phyloP scores from a whole-genome alignment of 2,797 vertebrate species.

The Pseudochirops cupreus region DNA sequence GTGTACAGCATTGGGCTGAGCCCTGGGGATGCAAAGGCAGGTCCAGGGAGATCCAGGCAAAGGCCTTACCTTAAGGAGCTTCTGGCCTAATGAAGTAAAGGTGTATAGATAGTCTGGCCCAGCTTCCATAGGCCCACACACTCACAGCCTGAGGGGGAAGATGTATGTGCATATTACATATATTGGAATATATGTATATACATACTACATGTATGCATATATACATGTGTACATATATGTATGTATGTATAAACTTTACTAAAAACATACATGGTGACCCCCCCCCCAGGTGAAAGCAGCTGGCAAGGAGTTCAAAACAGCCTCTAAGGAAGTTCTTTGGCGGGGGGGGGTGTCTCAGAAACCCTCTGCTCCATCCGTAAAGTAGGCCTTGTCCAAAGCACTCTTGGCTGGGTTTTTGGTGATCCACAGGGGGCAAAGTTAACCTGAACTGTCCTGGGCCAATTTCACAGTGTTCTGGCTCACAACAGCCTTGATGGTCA shows the following conservation, averaged over 20 bases:
- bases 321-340: background rate
- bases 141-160: background rate
- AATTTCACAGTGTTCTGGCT: background rate
- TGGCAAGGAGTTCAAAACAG: background rate
- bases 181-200: background rate
- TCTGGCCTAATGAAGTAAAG: background rate
- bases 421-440: background rate
- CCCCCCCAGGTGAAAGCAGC: background rate
- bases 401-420: background rate
- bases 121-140: background rate
- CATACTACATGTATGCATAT: background rate
- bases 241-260: background rate
- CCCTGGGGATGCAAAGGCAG: background rate
- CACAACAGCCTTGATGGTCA: background rate
- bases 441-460: background rate
- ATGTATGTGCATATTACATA: background rate
- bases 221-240: background rate
- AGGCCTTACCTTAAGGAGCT: background rate
- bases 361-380: background rate
- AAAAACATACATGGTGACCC: background rate
- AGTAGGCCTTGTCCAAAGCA: background rate
- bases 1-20: background rate
- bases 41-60: background rate
- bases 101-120: background rate
- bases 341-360: background rate